phyloP scores from a whole-genome alignment of 2,113 vertebrate species.

The Percina caprodes region DNA sequence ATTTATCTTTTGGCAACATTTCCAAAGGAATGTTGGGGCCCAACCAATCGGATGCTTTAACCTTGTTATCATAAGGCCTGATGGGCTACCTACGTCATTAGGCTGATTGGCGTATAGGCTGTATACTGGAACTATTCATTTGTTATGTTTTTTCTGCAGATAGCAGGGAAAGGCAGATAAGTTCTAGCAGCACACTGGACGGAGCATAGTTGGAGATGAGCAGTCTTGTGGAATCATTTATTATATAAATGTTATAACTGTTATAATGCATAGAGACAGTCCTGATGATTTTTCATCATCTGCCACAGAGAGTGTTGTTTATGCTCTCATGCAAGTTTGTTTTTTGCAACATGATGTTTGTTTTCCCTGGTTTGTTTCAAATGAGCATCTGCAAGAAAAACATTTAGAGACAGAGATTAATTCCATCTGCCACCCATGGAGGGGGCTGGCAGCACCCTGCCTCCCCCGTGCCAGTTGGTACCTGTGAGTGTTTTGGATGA shows the following conservation, averaged over 20 bases:
- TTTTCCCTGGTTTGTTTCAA: slow-evolving; percentile 32
- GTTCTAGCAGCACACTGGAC: slow-evolving; percentile 45
- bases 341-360: slow-evolving; percentile 21
- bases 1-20: slow-evolving; percentile 43
- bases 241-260: neutral
- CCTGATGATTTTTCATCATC: slow-evolving; percentile 26
- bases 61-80: slow-evolving; percentile 53
- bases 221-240: neutral
- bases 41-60: slow-evolving; percentile 55
- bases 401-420: slow-evolving; percentile 48
- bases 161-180: slow-evolving; percentile 58
- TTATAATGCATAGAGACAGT: neutral
- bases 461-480: slow-evolving; percentile 59
- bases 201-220: slow-evolving; percentile 16
- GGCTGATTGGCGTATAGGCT: slow-evolving; percentile 17
- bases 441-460: slow-evolving; percentile 44
- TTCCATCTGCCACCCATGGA: slow-evolving; percentile 51
- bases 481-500: slow-evolving; percentile 71
- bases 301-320: slow-evolving; percentile 5
- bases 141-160: slow-evolving; percentile 60
- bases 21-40: slow-evolving; percentile 50
- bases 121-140: slow-evolving; percentile 46
- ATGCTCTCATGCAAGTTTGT: slow-evolving; percentile 19
- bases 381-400: slow-evolving; percentile 26
- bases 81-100: slow-evolving; percentile 51